Base-by-base conservation (phyloP, 2,888 invertebrate genomes). In the Andrena hattorfiana region DNA sequence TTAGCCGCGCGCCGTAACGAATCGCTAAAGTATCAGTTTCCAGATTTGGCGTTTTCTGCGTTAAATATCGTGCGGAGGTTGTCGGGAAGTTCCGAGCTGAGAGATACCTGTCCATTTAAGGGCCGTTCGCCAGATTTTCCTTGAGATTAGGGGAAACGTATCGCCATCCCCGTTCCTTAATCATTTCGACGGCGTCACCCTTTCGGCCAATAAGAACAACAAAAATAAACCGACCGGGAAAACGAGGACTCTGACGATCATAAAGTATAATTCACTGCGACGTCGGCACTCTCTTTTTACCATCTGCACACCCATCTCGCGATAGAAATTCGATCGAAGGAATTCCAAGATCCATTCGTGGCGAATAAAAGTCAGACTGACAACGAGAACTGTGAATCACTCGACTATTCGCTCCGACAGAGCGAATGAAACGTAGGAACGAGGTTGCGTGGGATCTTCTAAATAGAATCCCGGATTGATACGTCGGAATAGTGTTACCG, bases 401-500 rank as follows among this genome's bases (percentile, higher is more conserved):
- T 42, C 16, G 16, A 42, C 42, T 2, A 42, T 42, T 23, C 16
- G 48, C 2, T n/a, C 13, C 0, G 67, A 0, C 7, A 7, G 2
- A 68, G 16, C 35, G 23, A 56, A 56, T 26, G 10, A 56, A 23
- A 10, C 23, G 10, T 26, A 56, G 23, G 56, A 26, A 56, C 20
- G n/a, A 8, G 0, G 23, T 4, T 26, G 66, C 54, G 59, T 66
- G 51, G 56, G 83, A 64, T 56, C 60, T 60, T 23, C 49, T 28
- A 23, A 51, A 62, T 35, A 64, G 64, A 54, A 90, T 88, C 75
- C 69, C 71, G 86, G 89, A 91, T 91, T 91, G 89, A 91, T 88
- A 90, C 86, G 89, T 91, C 85, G 78, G 86, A 80, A 83, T 84
- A 84, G 69, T 82, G 76, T 83, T 89, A 89, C 89, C 87, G 84